Percentiles rank a stretch among this genome's conserved stretches.
These are phyloP conservation scores for Bubo blakistoni DNA, from an alignment of 2,113 vertebrate genomes.

Conservation along the genomic window DNA sequence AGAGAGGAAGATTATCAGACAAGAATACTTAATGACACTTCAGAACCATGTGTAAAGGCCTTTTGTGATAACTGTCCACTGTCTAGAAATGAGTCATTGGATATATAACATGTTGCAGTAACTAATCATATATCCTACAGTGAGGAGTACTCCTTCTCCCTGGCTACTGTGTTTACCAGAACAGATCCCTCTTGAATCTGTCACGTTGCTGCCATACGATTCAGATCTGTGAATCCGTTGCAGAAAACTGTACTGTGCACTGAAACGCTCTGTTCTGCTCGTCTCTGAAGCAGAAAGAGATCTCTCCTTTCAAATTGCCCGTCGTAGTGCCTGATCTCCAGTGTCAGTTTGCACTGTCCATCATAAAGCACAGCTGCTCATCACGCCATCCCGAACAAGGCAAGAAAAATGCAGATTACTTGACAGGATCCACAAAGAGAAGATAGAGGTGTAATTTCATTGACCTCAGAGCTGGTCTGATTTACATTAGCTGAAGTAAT, in stretches of 20 bases:
- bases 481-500: background rate
- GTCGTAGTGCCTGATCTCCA: background rate
- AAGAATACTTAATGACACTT: background rate
- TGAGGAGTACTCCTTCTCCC: background rate
- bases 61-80: background rate
- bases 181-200: background rate
- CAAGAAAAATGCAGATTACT: background rate
- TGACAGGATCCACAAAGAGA: background rate
- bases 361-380: background rate
- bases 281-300: background rate
- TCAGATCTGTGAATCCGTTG: background rate
- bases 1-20: background rate
- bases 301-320: background rate
- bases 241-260: background rate
- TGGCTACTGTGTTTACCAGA: background rate
- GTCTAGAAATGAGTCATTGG: background rate
- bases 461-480: background rate
- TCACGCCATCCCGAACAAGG: background rate
- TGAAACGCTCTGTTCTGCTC: background rate
- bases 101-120: background rate
- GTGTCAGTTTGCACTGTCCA: background rate
- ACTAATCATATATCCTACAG: background rate
- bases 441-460: background rate
- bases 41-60: background rate
- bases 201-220: rapidly evolving